Base-by-base conservation (phyloP, 2,113 vertebrate species). In the Lepisosteus osseus region DNA sequence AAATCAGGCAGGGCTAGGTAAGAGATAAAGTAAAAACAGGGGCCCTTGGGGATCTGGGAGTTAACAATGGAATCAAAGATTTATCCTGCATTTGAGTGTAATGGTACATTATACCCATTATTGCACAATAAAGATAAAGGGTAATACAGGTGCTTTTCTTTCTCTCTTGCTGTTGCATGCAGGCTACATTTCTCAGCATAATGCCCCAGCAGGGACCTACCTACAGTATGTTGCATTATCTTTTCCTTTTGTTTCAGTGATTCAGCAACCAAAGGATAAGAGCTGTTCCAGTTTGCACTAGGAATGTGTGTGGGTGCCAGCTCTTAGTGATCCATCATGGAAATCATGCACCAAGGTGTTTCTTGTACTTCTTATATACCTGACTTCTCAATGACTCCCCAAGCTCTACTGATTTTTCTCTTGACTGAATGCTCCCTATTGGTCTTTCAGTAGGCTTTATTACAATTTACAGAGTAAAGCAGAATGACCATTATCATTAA, bases 71-170 rank as follows among this genome's bases (percentile, higher is more conserved):
- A 43, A 61, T 54, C 47, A 42, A 71, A 56, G 65, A 80, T 74
- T 72, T 70, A 69, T 59, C 47, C 42, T 71, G 72, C 71, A 74
- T 78, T 81, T 78, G 43, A 29, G 47, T 47, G 41, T 75, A 77
- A 72, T 68, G 68, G 13, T 59, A 64, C 67, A 9, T 15, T 62
- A 64, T 68, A 59, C 67, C 69, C 29, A 29, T 29, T 29, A 62
- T 57, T 67, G 76, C 65, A 54, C 56, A 68, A 29, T 78, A 75
- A 41, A 75, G 75, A 81, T 81, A 80, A 83, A 64, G 63, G 55
- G 57, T 40, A 66, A 65, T 76, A 74, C 61, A 69, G 69, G 63
- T 45, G 15, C 67, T 56, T 62, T 56, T 68, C 71, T 72, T n/a
- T 47, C n/a, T 62, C 47, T 68, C 65, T 54, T 61, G 43, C 61